These are phyloP conservation scores for Papilio elwesi DNA, from an alignment of 2,888 invertebrate species.

Conservation along the genomic window DNA sequence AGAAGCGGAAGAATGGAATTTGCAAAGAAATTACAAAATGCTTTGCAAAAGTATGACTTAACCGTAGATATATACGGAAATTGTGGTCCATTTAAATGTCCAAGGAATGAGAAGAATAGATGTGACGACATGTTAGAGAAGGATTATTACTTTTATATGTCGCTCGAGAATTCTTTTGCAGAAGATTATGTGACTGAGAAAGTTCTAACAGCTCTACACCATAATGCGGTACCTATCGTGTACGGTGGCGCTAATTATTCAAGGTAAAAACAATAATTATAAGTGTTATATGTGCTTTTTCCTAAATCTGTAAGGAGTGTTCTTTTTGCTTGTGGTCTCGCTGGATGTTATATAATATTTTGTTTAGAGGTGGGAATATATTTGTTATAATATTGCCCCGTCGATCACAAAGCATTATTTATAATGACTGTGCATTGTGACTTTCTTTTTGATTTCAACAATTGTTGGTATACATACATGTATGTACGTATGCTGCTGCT, in stretches of 20 bases:
- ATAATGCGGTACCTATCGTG: constrained; percentile 87
- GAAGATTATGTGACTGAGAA: constrained; percentile 83
- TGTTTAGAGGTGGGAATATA: too few species aligned
- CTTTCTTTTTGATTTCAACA: too few species aligned
- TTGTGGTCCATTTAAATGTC: constrained; percentile 74
- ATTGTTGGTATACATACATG: too few species aligned
- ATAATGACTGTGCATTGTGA: too few species aligned
- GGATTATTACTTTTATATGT: constrained; percentile 89
- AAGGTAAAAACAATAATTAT: constrained; percentile 54
- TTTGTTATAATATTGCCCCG: too few species aligned
- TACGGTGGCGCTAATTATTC: constrained; percentile 87
- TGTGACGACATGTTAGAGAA: constrained; percentile 70
- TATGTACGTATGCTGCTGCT: too few species aligned
- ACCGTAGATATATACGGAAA: constrained; percentile 82
- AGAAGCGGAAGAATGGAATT: constrained; percentile 60
- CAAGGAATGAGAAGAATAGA: constrained; percentile 49
- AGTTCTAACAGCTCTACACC: constrained; percentile 83
- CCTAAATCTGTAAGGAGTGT: too few species aligned
- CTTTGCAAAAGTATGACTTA: constrained; percentile 53
- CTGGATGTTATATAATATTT: too few species aligned
- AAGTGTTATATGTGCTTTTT: too few species aligned
- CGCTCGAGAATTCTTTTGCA: constrained; percentile 89
- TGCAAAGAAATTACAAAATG: constrained; percentile 55
- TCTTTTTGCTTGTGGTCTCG: too few species aligned
- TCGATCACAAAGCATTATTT: too few species aligned